Percentiles rank a stretch among this genome's conserved stretches.
phyloP scores from a whole-genome alignment of 1,140 invertebrate species.

The Phocides pigmalion region DNA sequence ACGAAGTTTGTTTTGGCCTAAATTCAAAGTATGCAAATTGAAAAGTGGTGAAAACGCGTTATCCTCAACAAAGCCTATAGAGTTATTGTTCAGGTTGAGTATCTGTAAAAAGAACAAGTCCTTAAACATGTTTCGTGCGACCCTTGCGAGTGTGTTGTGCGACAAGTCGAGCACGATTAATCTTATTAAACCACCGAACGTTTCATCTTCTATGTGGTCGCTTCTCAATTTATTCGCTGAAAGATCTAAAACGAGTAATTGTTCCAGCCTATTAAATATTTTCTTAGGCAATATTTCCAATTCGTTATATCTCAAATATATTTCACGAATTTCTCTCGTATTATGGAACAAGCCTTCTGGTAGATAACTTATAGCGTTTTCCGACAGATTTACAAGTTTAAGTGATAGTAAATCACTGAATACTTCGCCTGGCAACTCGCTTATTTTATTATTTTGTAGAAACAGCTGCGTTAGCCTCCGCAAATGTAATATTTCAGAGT shows the following conservation, averaged over 20 bases:
- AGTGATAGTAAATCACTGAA: constrained; percentile 88
- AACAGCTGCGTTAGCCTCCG: constrained; percentile 88
- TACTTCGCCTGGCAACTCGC: constrained; percentile 86
- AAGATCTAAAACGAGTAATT: constrained; percentile 89
- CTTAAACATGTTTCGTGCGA: constrained; percentile 89
- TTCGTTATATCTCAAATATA: constrained; percentile 90
- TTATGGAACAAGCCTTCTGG: constrained; percentile 89
- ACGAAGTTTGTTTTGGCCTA: constrained; percentile 90
- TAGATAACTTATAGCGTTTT: constrained; percentile 89
- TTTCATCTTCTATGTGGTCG: constrained; percentile 87
- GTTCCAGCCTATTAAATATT: constrained; percentile 87
- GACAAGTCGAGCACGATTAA: constrained; percentile 89
- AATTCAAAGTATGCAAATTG: constrained; percentile 91
- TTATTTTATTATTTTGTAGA: constrained; percentile 90
- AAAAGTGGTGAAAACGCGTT: constrained; percentile 92
- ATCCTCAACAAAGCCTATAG: constrained; percentile 89
- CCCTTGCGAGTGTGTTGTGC: constrained; percentile 86
- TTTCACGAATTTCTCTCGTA: constrained; percentile 88
- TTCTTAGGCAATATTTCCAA: constrained; percentile 88
- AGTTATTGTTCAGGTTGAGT: constrained; percentile 91
- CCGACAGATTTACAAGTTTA: constrained; percentile 90
- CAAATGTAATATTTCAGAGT: constrained; percentile 87
- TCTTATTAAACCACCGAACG: constrained; percentile 88
- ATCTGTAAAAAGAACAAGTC: constrained; percentile 93
- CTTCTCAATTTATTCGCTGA: constrained; percentile 89